These are phyloP conservation scores for Spinibarbus caldwelli DNA, from an alignment of 2,797 vertebrate species.

Conservation along the genomic window DNA sequence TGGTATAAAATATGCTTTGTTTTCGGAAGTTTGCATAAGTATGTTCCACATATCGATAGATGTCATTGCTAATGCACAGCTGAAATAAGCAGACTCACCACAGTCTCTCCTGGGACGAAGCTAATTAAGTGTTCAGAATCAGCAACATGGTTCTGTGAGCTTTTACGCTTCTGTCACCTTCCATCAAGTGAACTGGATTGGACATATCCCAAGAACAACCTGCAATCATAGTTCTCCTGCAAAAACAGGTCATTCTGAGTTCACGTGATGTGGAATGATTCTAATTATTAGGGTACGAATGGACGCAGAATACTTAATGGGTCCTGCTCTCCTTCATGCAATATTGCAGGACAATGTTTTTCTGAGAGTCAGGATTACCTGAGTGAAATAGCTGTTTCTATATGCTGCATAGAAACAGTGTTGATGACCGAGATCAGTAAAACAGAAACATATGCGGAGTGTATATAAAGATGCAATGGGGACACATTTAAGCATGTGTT, in stretches of 20 bases:
- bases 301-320: constrained; percentile 66
- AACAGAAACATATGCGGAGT: background rate
- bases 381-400: constrained; percentile 38
- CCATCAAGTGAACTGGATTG: constrained; percentile 76
- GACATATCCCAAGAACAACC: constrained; percentile 79
- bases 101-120: constrained; percentile 73
- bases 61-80: constrained; percentile 74
- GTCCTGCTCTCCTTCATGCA: constrained; percentile 52
- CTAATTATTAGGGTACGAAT: constrained; percentile 77
- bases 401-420: constrained; percentile 13
- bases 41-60: constrained; percentile 65
- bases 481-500: constrained; percentile 11
- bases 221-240: constrained; percentile 68
- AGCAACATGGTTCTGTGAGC: constrained; percentile 72
- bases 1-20: constrained; percentile 42
- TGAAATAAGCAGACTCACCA: constrained; percentile 74
- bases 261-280: constrained; percentile 74
- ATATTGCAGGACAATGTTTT: constrained; percentile 34
- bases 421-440: constrained; percentile 16
- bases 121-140: constrained; percentile 82
- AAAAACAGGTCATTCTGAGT: constrained; percentile 77
- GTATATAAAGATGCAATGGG: background rate
- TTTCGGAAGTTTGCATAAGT: constrained; percentile 60
- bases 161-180: constrained; percentile 81
- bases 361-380: constrained; percentile 22